These are phyloP conservation scores for Timema podura DNA, from an alignment of 2,888 invertebrate species.

Conservation along the genomic window DNA sequence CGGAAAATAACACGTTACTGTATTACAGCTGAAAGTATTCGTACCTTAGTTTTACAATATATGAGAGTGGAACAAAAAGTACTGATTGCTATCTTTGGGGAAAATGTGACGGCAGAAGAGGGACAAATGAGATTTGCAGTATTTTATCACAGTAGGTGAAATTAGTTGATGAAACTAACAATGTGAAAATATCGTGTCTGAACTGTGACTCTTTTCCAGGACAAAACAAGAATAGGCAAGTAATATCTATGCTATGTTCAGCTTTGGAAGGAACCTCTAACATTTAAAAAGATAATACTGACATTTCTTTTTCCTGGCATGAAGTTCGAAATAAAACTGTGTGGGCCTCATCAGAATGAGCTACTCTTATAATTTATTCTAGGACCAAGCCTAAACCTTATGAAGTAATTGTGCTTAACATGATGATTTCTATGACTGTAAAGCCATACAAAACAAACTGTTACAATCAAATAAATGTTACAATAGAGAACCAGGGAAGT, in stretches of 20 bases:
- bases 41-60: constrained; percentile 10
- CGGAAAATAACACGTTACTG: constrained; percentile 9
- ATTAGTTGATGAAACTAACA: constrained; percentile 3
- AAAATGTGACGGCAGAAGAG: constrained; percentile 9
- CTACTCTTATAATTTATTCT: constrained; percentile 31
- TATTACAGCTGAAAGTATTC: constrained; percentile 11
- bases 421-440: constrained; percentile 8
- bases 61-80: constrained; percentile 1
- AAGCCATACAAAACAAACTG: neutral
- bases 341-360: constrained; percentile 37
- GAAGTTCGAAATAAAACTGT: constrained; percentile 33
- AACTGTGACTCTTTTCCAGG: constrained; percentile 10
- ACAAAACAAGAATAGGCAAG: constrained; percentile 11
- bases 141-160: constrained; percentile 8
- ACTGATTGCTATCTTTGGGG: constrained; percentile 10
- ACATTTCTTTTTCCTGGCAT: constrained; percentile 17
- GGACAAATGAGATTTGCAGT: constrained; percentile 7
- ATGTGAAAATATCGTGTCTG: neutral
- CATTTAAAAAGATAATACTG: neutral
- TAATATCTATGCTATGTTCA: neutral
- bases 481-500: neutral
- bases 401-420: constrained; percentile 3
- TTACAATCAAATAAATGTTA: neutral
- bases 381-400: constrained; percentile 30
- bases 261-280: neutral